Base-by-base conservation (phyloP, 2,113 vertebrate genomes). In the Pluvialis apricaria region DNA sequence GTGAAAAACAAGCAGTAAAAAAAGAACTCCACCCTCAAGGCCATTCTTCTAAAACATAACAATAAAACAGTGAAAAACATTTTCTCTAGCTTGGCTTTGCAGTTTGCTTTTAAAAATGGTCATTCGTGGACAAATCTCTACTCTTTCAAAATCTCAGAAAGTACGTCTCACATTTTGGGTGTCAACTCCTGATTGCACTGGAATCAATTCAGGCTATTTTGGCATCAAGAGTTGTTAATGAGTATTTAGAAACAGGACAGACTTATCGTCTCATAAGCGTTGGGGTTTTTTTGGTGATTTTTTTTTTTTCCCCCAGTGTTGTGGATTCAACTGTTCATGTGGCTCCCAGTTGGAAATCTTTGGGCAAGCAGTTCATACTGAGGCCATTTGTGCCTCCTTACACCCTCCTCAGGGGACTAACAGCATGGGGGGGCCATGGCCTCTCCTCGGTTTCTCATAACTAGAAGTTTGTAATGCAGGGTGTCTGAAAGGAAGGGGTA, bases 1-100 rank as follows among this genome's bases (percentile, higher is more conserved):
- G 86, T 77, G 75, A 94, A 97, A 97, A 97, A 96, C 95, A 97
- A 97, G 78, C 52, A 92, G 72, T 44, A 58, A 71, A 81, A 85
- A 61, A 73, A 84, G 20, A 22, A 58, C 96, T 86, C 94, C 94
- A 92, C 94, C 92, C 95, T 96, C 64, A 70, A 91, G 51, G 64
- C 92, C 51, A 81, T 91, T 97, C 58, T 94, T 91, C 87, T 95
- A 34, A 90, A 86, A 65, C 2, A 5, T 78, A 88, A 91, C 58
- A 91, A 77, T 87, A 47, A 66, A 82, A 32, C n/a, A 82, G 34
- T 22, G 78, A 73, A 92, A 96, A 96, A 85, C 15, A 90, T 77
- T 92, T 82, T 92, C 58, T 85, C 75, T 44, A 57, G 25, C 34
- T 87, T 89, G 60, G 45, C 57, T 92, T 82, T 81, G 73, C n/a